A percentile compares a stretch with the other conserved stretches of the same genome.
Conservation (phyloP, 2,113 vertebrate genomes). For the Eupsittula cactorum region DNA sequence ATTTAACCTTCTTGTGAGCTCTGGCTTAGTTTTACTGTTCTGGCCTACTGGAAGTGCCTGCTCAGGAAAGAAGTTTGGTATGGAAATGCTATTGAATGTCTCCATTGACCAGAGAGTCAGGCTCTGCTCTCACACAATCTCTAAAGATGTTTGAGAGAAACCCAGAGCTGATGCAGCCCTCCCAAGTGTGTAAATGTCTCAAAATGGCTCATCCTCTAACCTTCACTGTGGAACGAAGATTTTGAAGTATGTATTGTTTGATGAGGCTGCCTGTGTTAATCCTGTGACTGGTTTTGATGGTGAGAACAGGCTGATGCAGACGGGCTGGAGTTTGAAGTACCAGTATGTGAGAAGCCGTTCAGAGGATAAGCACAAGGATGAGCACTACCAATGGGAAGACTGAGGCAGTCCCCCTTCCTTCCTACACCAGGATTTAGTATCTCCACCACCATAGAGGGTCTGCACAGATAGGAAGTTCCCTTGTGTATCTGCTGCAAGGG, state of each 20-base stretch:
- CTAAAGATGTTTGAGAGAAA: background rate
- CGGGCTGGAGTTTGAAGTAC: background rate
- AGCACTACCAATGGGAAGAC: background rate
- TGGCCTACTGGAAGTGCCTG: background rate
- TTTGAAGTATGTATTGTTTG: background rate
- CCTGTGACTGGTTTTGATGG: background rate
- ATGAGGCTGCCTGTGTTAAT: background rate
- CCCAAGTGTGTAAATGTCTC: background rate
- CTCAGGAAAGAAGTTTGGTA: background rate
- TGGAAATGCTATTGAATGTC: background rate
- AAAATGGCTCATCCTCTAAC: background rate
- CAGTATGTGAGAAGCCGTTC: background rate
- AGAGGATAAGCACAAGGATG: background rate
- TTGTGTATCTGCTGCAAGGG: background rate
- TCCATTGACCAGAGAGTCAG: background rate
- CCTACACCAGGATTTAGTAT: background rate
- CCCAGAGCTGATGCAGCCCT: background rate
- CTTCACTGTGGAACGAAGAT: background rate
- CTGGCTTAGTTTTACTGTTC: background rate
- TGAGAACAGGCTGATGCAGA: background rate
- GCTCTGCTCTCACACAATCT: background rate
- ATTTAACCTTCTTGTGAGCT: slow-evolving; percentile 33
- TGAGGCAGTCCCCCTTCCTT: background rate
- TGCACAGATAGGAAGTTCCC: background rate
- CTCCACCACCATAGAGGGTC: background rate